Evolutionary conservation across 2,888 invertebrate genomes (phyloP).

Genomic region (Lasioglossum malachurum): DNA sequence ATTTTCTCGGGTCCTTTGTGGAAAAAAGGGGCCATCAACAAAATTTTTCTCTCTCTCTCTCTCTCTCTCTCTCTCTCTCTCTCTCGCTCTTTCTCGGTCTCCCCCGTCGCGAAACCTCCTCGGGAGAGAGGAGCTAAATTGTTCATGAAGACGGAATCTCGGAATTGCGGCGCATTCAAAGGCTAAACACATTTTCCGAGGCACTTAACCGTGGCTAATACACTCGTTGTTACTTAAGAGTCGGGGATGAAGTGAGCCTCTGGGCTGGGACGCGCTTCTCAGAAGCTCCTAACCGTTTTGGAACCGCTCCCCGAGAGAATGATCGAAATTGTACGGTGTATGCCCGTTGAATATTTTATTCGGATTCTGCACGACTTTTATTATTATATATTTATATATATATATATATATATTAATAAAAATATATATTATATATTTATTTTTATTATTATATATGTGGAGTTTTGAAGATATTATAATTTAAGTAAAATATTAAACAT

Average conservation of each 20-base stretch:
- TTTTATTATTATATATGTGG: too few species aligned
- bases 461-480: too few species aligned
- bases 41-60: not conserved
- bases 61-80: too few species aligned
- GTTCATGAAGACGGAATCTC: constrained; percentile 19
- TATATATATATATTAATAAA: too few species aligned
- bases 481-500: not conserved
- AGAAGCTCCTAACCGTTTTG: not conserved
- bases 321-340: not conserved
- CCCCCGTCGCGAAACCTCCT: too few species aligned
- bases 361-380: not conserved
- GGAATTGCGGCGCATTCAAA: not conserved
- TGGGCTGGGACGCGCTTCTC: not conserved
- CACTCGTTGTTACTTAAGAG: constrained; percentile 6
- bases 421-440: too few species aligned
- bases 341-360: not conserved
- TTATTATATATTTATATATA: too few species aligned
- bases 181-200: constrained; percentile 15
- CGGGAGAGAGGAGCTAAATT: constrained; percentile 8
- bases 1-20: constrained; percentile 42
- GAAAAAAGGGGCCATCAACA: constrained; percentile 12
- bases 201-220: not conserved
- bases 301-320: not conserved
- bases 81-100: too few species aligned
- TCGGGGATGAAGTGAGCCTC: not conserved